Base-by-base conservation (phyloP, 2,888 invertebrate species). In the Agapetus fuscipes region DNA sequence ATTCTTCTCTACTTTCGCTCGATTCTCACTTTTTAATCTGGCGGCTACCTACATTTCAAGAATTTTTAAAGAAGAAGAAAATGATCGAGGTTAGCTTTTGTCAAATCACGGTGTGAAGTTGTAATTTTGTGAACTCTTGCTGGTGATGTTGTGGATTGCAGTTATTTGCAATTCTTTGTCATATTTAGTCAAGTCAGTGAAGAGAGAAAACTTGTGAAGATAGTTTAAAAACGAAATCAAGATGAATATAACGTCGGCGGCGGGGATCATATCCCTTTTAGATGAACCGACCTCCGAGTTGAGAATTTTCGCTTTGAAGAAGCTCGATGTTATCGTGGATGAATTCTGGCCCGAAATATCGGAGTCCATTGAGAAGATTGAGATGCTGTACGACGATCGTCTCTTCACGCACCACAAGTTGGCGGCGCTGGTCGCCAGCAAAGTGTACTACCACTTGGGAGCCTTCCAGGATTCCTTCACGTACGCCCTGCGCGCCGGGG, bases 321-420 rank as follows among this genome's bases (percentile, higher is more conserved):
- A 94, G 59, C 71, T 97, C 53, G 87, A 96, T 64, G 76, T 79
- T 56, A 89, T 97, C 54, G 95, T 96, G 1, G 93, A 96, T 61
- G 89, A 93, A 59, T 97, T 97, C 67, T 97, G 96, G 96, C 91
- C 96, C 6, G 96, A 97, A 70, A 96, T 97, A 53, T 94, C 95
- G 0, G 96, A 97, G 64, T 89, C 94, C 10, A 91, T 97, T 52
- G 89, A 89, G 56, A 96, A 94, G 68, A 95, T 97, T 55, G 97
- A 98, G 70, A 89, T 91, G 59, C 72, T 98, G 17, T 90, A 95
- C 56, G 97, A 97, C 66, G 93, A 96, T 57, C 81, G 86, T 56
- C 71, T 69, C 25, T 87, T 98, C 61, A 76, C 79, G 25, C 87
- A 95, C 57, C 85, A 90, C 55, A 84, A 94, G 55, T 66, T 96